phyloP scores from a whole-genome alignment of 2,797 vertebrate species.

The Miichthys miiuy region DNA sequence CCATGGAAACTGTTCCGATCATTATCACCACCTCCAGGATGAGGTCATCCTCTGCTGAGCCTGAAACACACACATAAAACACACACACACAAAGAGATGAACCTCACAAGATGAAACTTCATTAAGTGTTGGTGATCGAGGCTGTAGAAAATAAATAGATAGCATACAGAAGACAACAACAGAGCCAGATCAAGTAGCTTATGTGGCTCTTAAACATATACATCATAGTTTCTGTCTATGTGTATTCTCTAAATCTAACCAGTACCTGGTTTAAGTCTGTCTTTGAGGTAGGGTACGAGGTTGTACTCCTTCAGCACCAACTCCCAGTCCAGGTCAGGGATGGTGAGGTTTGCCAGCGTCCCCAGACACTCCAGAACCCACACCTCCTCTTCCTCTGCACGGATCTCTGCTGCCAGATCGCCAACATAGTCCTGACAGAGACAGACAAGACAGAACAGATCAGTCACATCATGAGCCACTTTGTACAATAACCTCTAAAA shows the following conservation, averaged over 20 bases:
- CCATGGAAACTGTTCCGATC: slow-evolving; percentile 98
- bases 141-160: not conserved
- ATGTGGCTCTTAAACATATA: not conserved
- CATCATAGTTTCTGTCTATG: not conserved
- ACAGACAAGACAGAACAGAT: not conserved
- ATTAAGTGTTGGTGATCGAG: not conserved
- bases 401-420: slow-evolving; percentile 93
- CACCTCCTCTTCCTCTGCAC: slow-evolving; percentile 91
- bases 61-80: slow-evolving; percentile 74
- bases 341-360: slow-evolving; percentile 93
- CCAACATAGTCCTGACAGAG: slow-evolving; percentile 91
- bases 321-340: slow-evolving; percentile 95
- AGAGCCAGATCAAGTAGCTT: not conserved
- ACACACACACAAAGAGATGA: not conserved
- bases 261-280: slow-evolving; percentile 93
- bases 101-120: not conserved
- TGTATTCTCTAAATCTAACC: no score
- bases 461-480: not conserved
- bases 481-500: no score
- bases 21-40: slow-evolving; percentile 97
- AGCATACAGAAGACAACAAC: not conserved
- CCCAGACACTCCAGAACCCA: slow-evolving; percentile 96
- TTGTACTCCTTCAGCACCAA: slow-evolving; percentile 95
- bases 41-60: slow-evolving; percentile 95
- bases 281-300: slow-evolving; percentile 93